Evolutionary conservation across 1,140 invertebrate genomes (phyloP).

Genomic region (Mizuhopecten yessoensis): DNA sequence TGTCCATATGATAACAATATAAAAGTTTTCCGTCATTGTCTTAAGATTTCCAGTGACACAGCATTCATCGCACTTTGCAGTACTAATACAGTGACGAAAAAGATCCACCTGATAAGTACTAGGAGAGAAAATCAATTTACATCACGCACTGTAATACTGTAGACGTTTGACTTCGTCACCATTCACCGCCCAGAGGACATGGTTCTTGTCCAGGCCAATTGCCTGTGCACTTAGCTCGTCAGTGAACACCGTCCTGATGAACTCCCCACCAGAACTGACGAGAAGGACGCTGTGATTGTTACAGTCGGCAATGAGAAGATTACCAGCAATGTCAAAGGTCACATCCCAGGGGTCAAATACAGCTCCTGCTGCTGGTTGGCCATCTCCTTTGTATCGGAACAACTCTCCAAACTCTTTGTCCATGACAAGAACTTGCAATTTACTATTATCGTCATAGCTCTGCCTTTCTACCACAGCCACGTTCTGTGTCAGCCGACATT

Average conservation of each 20-base stretch:
- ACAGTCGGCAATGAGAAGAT: constrained; percentile 7
- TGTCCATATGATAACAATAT: no score
- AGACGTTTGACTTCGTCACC: background rate
- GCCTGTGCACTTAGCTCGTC: background rate
- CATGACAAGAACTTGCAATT: background rate
- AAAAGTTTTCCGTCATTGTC: no score
- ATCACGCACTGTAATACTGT: background rate
- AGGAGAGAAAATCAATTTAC: no score
- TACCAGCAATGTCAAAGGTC: background rate
- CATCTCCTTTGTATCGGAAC: background rate
- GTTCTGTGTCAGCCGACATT: background rate
- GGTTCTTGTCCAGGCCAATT: background rate
- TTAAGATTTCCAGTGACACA: no score
- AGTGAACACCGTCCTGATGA: background rate
- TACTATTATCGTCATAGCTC: background rate
- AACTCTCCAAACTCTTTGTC: background rate
- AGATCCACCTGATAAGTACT: no score
- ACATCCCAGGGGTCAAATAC: constrained; percentile 6
- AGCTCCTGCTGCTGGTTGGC: background rate
- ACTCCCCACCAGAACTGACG: background rate
- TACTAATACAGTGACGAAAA: no score
- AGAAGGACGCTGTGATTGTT: background rate
- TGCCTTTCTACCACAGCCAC: background rate
- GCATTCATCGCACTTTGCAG: no score
- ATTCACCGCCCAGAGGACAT: background rate